Base-by-base conservation (phyloP, 2,888 invertebrate genomes). In the Liopterus haemorrhoidalis region DNA sequence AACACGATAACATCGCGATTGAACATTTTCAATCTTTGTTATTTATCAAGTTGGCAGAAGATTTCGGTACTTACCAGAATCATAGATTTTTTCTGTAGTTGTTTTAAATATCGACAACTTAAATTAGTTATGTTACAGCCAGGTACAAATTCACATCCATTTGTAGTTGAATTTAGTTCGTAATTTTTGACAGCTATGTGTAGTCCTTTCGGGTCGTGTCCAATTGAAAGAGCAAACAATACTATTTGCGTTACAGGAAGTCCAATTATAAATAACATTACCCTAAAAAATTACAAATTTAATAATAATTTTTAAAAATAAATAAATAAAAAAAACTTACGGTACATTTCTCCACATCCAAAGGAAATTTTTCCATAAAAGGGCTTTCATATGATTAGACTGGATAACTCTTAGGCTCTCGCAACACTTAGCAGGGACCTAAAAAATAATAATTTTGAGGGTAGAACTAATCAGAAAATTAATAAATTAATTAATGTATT, bases 311-410 rank as follows among this genome's bases (percentile, higher is more conserved):
- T 12, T 31, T 4, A 12, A 11, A 11, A 2, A 38, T 19, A 5
- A 11, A 3, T 11, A 9, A 28, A 28, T 15, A 8, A 40, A 11
- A 22, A 9, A 16, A 31, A 59, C 72, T 70, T 64, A 85, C 86
- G 85, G 82, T 50, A 82, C 78, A 67, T 91, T 91, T 57, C 91
- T 76, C 72, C 85, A 81, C 74, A 91, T 81, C 78, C 88, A 86
- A 40, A 89, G 71, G 59, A 87, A 84, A 64, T 91, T 91, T 66
- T 91, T 92, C 86, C 90, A 89, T 32, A 90, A 76, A 15, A 91
- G 67, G 1, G 90, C 88, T 55, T 80, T 80, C 81, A 89, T 83
- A 57, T 87, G 84, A 59, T 78, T 71, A 51, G 72, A 68, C 56
- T 82, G 75, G 67, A 85, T 73, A 25, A 85, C 76, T 64, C 78